These are phyloP conservation scores for Scomber scombrus DNA, from an alignment of 2,113 vertebrate genomes.

Conservation along the genomic window DNA sequence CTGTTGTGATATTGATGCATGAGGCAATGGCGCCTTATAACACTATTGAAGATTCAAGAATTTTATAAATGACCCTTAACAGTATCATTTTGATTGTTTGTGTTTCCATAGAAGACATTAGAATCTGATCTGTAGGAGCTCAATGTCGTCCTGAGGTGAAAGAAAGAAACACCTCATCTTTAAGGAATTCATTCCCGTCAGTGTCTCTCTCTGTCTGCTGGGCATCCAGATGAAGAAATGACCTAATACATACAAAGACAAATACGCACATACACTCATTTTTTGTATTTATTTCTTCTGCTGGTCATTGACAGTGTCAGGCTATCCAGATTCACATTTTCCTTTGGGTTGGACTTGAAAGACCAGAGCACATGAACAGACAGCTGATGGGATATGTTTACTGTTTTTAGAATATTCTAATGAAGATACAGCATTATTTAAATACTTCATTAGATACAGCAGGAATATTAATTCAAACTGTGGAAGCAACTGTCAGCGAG, in stretches of 20 bases:
- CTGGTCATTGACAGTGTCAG: background rate
- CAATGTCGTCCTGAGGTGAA: conserved; percentile 36
- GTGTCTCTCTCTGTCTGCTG: conserved; percentile 8
- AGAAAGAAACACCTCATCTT: conserved; percentile 46
- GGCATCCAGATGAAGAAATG: conserved; percentile 40
- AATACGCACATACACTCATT: background rate
- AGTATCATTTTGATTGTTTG: conserved; percentile 1
- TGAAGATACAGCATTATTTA: background rate
- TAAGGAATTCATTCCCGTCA: conserved; percentile 54
- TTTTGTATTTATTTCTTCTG: background rate
- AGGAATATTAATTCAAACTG: background rate
- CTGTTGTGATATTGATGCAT: background rate
- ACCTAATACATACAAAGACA: conserved; percentile 34
- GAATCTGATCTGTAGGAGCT: background rate
- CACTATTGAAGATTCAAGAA: background rate
- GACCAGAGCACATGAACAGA: background rate
- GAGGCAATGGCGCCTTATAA: background rate
- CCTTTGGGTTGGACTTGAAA: background rate
- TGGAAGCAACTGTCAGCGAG: background rate
- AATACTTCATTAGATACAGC: background rate
- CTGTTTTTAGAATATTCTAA: background rate
- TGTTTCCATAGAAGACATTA: background rate
- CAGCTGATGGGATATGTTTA: background rate
- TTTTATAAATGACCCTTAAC: background rate
- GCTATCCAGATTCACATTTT: conserved; percentile 2